phyloP scores from a whole-genome alignment of 2,888 invertebrate genomes.

The Agrochola circellaris region DNA sequence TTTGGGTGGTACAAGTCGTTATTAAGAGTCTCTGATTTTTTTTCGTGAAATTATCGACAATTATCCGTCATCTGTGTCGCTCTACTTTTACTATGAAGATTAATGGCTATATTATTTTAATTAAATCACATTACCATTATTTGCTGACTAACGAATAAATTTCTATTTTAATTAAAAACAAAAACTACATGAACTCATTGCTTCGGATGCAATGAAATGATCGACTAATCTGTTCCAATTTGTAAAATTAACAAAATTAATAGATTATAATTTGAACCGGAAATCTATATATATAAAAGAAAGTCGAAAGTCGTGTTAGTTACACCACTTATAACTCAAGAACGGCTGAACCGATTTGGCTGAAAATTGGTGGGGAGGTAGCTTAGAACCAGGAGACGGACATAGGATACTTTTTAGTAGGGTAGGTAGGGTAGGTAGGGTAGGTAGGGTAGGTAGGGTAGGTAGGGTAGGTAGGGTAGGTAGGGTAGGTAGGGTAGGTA shows the following conservation, averaged over 20 bases:
- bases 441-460: too few species aligned
- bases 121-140: slow-evolving; percentile 13
- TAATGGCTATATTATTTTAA: slow-evolving; percentile 31
- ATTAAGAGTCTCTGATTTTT: neutral
- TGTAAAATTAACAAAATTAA: neutral
- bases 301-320: too few species aligned
- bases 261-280: neutral
- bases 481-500: too few species aligned
- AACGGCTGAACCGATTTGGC: too few species aligned
- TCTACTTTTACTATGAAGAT: slow-evolving; percentile 28
- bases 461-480: too few species aligned
- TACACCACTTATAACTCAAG: too few species aligned
- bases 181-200: slow-evolving; percentile 4
- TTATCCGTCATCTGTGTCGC: neutral
- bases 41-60: slow-evolving; percentile 1
- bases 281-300: too few species aligned
- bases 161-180: slow-evolving; percentile 14
- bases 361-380: too few species aligned
- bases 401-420: too few species aligned
- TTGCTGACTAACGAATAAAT: slow-evolving; percentile 3
- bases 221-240: slow-evolving; percentile 6
- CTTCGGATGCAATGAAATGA: neutral
- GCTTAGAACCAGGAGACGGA: too few species aligned
- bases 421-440: too few species aligned
- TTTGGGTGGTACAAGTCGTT: neutral